These are phyloP conservation scores for Andrena hattorfiana DNA, from an alignment of 2,888 invertebrate genomes.

Conservation along the genomic window DNA sequence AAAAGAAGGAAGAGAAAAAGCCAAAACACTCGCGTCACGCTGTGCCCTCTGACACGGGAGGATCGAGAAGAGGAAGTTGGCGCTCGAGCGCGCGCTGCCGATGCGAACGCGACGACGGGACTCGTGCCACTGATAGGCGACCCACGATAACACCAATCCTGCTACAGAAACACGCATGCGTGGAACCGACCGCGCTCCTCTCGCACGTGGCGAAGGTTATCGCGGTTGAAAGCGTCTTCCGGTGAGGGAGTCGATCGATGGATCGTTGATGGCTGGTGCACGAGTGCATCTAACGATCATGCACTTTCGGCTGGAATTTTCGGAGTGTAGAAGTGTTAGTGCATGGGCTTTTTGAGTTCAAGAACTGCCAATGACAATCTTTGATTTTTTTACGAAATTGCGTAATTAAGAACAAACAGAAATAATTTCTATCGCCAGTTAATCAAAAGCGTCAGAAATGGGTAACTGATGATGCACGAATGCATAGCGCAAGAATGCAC, in stretches of 20 bases:
- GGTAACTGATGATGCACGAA: no score
- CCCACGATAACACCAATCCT: constrained; percentile 69
- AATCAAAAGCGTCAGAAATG: no score
- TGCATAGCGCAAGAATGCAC: no score
- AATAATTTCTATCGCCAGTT: no score
- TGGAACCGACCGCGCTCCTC: background rate
- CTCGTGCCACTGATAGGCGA: constrained; percentile 78
- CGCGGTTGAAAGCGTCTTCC: constrained; percentile 31
- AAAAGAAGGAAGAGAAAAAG: background rate
- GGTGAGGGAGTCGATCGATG: constrained; percentile 28
- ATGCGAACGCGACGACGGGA: constrained; percentile 72
- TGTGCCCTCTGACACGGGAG: background rate
- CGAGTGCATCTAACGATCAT: background rate
- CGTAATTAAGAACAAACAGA: no score
- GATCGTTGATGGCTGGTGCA: background rate
- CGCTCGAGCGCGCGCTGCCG: constrained; percentile 30
- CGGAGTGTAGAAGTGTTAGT: background rate
- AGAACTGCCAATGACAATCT: no score
- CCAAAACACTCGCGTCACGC: background rate
- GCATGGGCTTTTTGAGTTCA: background rate
- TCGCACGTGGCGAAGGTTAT: constrained; percentile 56
- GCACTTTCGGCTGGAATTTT: background rate
- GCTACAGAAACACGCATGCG: constrained; percentile 28
- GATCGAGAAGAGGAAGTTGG: background rate
- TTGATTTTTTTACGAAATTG: no score